phyloP scores from a whole-genome alignment of 2,797 vertebrate species.

The Pipistrellus pygmaeus region DNA sequence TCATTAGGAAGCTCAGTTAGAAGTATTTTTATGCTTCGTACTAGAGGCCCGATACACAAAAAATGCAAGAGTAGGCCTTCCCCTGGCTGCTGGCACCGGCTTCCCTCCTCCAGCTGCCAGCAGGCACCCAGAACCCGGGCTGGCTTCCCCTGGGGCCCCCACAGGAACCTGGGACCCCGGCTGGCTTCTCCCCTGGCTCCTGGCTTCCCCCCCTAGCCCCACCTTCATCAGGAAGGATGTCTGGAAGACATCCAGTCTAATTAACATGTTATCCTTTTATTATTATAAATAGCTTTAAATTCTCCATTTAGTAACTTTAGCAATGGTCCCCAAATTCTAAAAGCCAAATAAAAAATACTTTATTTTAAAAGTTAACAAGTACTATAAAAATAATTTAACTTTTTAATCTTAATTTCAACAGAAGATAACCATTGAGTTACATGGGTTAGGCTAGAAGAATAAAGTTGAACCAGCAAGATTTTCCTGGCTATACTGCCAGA shows the following conservation, averaged over 20 bases:
- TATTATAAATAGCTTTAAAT: slow-evolving; percentile 13
- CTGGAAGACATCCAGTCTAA: no score
- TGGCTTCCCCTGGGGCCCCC: no score
- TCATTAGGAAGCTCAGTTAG: neutral
- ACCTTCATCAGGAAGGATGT: no score
- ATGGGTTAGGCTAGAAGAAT: neutral
- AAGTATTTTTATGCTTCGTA: neutral
- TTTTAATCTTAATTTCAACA: slow-evolving; percentile 38
- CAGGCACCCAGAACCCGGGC: no score
- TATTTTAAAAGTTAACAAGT: slow-evolving; percentile 7
- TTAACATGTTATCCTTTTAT: no score
- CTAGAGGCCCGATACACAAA: no score
- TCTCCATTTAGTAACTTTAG: slow-evolving; percentile 43
- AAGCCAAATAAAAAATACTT: neutral
- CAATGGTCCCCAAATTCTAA: neutral
- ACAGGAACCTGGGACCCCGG: no score
- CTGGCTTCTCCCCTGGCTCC: no score
- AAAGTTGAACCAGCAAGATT: neutral
- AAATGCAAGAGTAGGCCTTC: no score
- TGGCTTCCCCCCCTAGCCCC: no score
- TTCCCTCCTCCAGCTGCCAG: no score
- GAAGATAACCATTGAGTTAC: neutral
- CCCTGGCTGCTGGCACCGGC: no score
- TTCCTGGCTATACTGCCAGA: neutral
- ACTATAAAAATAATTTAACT: slow-evolving; percentile 40